Evolutionary conservation across 2,797 vertebrate species (phyloP), one percentile per base, ranked within the genome.

Genomic region (Phalanger gymnotis): DNA sequence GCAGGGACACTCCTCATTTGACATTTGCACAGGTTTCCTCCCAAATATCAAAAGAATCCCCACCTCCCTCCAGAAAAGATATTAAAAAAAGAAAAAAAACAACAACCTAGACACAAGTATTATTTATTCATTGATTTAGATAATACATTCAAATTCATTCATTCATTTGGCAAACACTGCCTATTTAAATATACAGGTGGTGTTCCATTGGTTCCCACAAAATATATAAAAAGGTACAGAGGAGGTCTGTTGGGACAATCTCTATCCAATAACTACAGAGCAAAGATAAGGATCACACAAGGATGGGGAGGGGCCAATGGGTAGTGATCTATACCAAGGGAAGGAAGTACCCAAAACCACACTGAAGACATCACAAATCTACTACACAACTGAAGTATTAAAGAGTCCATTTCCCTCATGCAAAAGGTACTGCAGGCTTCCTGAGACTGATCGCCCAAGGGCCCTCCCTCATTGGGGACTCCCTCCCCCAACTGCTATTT

Each of bases 11-110:
- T 40, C 91, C 57, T 58, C 87, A 66, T 90, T 92, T 97, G 12
- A 97, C 93, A 73, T 52, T 93, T 51, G 55, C 92, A 61, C 91
- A 97, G 51, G 89, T 90, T 56, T 96, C 51, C 93, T 95, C 56
- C 27, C 25, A 95, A 95, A 97, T 97, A 0, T 40, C 31, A 94
- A 92, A 1, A 0, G 14, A 93, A 53, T 87, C 13, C 14, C 61
- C 22, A 31, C 30, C 73, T 34, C 16, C 94, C 55, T 92, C 52
- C 89, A 61, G 40, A 90, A 91, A 92, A n/a, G 95, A 97, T 96
- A 92, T 16, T 54, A 6, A n/a, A 66, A 66, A 81, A 34, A 31
- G 28, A 22, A 40, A 73, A 40, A 31, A 61, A 57, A 2, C 10
- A 14, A 54, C 13, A 14, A 54, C 58, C 66, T 27, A 87, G 73